Evolutionary conservation across 2,888 invertebrate species (phyloP).

Genomic region (Rhingia rostrata): DNA sequence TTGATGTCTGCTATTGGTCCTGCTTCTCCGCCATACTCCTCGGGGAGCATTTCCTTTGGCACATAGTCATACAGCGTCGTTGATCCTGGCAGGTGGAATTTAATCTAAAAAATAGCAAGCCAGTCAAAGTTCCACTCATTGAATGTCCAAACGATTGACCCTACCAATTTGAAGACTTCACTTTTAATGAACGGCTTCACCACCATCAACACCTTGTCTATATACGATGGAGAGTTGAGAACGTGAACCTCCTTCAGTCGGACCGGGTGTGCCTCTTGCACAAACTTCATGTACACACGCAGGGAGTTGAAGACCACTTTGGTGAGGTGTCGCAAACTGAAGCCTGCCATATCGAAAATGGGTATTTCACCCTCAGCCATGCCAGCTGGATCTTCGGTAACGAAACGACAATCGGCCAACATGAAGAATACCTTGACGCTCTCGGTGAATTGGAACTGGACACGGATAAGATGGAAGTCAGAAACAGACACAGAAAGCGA

Average conservation of each 20-base stretch:
- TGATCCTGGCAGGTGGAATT: constrained; percentile 88
- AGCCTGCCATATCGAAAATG: constrained; percentile 88
- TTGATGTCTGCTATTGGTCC: constrained; percentile 86
- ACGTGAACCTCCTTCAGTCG: constrained; percentile 87
- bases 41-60: constrained; percentile 86
- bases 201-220: constrained; percentile 86
- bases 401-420: constrained; percentile 87
- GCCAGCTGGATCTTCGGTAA: constrained; percentile 83
- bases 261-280: constrained; percentile 89
- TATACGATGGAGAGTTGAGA: constrained; percentile 86
- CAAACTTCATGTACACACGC: constrained; percentile 88
- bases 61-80: constrained; percentile 86
- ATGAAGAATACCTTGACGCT: constrained; percentile 89
- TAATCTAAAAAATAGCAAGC: constrained; percentile 84
- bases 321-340: constrained; percentile 86
- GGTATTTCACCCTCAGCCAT: constrained; percentile 88
- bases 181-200: constrained; percentile 87
- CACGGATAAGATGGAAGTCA: not conserved
- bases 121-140: not conserved
- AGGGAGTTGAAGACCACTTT: constrained; percentile 86
- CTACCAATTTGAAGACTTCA: constrained; percentile 87
- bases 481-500: not conserved
- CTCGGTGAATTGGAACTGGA: constrained; percentile 86
- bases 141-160: constrained; percentile 54
- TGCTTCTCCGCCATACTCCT: constrained; percentile 88